phyloP scores from a whole-genome alignment of 2,888 invertebrate species.

The Pseudococcus jackbeardsleyi region DNA sequence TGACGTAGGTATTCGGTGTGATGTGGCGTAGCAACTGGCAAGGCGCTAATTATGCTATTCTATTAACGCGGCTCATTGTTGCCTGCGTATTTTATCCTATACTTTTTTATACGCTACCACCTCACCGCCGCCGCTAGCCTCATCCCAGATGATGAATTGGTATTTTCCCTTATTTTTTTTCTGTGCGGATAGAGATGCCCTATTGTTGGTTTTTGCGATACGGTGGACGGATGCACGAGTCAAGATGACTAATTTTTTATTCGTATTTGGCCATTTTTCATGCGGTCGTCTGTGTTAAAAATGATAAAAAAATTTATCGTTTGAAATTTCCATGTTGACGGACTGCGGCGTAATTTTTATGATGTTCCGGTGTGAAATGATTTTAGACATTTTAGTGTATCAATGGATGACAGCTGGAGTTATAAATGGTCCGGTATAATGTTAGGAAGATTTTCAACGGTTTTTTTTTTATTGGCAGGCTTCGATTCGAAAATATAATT shows the following conservation, averaged over 20 bases:
- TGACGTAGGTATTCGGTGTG: neutral
- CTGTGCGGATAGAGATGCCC: neutral
- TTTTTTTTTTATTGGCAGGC: too few species aligned
- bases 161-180: neutral
- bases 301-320: neutral
- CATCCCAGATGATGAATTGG: neutral
- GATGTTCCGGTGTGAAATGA: neutral
- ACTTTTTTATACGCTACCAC: neutral
- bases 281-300: neutral
- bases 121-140: neutral
- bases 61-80: constrained; percentile 24
- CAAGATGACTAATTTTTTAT: constrained; percentile 35
- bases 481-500: too few species aligned
- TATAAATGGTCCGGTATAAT: too few species aligned
- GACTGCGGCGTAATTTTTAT: neutral
- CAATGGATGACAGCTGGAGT: too few species aligned
- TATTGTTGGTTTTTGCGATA: constrained; percentile 3
- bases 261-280: neutral
- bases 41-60: constrained; percentile 50
- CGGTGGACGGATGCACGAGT: neutral
- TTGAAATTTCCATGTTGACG: neutral
- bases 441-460: too few species aligned
- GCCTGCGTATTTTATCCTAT: neutral
- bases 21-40: neutral
- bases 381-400: neutral